Base-by-base conservation (phyloP, 2,113 vertebrate genomes). In the Centropus bengalensis region DNA sequence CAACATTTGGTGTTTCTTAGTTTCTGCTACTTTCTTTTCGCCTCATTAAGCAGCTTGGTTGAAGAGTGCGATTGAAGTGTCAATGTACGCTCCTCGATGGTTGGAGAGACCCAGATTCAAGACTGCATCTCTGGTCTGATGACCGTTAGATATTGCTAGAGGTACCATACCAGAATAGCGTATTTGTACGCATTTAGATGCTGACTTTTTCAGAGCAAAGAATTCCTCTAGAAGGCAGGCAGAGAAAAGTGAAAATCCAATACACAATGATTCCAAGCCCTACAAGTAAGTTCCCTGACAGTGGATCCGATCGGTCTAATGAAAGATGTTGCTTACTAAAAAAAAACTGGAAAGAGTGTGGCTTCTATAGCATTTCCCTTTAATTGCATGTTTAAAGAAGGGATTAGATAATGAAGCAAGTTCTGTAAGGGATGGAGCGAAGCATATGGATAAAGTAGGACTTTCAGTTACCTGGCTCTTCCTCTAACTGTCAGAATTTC, bases 341-440 rank as follows among this genome's bases (percentile, higher is more conserved):
- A 64, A 58, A 45, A 55, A 82, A 67, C 28, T 81, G 86, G 49
- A 32, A 54, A 91, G 71, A 90, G 88, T 81, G 81, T 71, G 85
- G 67, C 73, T 32, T 63, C 32, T 49, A 52, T 33, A 66, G 30
- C 8, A 1, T 55, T 88, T n/a, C 45, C 63, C 62, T 52, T 92
- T 82, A 80, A 88, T 89, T 1, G 3, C 40, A 11, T 70, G 54
- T 77, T 69, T 82, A 58, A 95, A 49, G 32, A 33, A 95, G 88
- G 64, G 59, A 89, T 94, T 94, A 92, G 80, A 88, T 56, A 82
- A 59, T 17, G 60, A 82, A 84, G 92, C 92, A 95, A 70, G 82
- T 87, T 78, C 66, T 63, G 59, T 36, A 59, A 40, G 63, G 45
- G 44, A 30, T 74, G 60, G 82, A 78, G 63, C 62, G 64, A 54